phyloP scores from a whole-genome alignment of 1,140 invertebrate genomes.

The Popillia japonica region DNA sequence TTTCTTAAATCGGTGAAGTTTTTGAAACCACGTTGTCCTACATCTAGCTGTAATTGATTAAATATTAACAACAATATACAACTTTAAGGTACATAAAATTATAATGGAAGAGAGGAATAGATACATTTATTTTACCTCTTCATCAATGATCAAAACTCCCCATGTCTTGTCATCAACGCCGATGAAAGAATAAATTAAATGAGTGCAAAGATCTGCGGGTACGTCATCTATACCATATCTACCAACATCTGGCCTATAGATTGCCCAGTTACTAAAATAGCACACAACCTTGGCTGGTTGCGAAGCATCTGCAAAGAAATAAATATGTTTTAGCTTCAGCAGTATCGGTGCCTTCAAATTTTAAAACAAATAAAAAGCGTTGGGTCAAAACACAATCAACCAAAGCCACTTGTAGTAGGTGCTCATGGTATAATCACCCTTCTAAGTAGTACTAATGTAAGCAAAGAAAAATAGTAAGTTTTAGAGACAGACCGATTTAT shows the following conservation, averaged over 20 bases:
- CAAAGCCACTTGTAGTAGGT: too few species aligned
- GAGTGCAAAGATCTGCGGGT: constrained; percentile 83
- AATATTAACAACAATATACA: constrained; percentile 17
- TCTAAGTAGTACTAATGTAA: too few species aligned
- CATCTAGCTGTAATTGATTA: constrained; percentile 67
- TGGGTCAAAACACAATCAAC: too few species aligned
- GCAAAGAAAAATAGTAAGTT: too few species aligned
- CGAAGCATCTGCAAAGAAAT: constrained; percentile 49
- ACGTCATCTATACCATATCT: constrained; percentile 85
- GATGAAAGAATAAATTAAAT: constrained; percentile 90
- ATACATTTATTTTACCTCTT: constrained; percentile 66
- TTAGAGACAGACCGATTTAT: too few species aligned
- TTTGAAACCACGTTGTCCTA: constrained; percentile 79
- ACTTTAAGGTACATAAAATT: neutral
- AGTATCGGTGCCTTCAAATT: too few species aligned
- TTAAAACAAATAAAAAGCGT: too few species aligned
- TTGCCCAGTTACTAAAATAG: constrained; percentile 93
- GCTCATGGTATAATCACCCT: too few species aligned
- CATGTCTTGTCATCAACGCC: constrained; percentile 81
- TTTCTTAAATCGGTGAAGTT: constrained; percentile 80
- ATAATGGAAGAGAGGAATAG: neutral
- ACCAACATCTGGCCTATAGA: constrained; percentile 83
- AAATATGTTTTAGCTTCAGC: too few species aligned
- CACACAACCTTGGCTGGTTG: constrained; percentile 74
- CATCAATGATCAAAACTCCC: constrained; percentile 81